These are phyloP conservation scores for Monopterus albus DNA, from an alignment of 2,113 vertebrate species.

Conservation along the genomic window DNA sequence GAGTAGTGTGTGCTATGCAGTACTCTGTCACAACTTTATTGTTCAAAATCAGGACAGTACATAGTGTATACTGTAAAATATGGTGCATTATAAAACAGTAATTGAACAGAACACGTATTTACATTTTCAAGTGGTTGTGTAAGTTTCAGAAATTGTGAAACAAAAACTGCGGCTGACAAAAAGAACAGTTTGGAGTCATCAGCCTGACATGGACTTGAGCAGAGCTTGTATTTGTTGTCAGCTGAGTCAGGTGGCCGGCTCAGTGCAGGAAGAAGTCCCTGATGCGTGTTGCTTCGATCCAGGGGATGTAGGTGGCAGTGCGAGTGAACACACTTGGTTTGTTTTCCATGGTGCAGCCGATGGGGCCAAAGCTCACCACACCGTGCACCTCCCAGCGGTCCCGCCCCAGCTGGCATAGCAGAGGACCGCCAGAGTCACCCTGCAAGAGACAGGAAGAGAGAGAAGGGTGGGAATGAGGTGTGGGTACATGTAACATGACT, in stretches of 20 bases:
- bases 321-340: slow-evolving; percentile 89
- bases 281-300: slow-evolving; percentile 88
- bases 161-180: not conserved
- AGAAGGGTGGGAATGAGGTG: not conserved
- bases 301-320: slow-evolving; percentile 84
- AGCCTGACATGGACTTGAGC: slow-evolving; percentile 2
- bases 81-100: slow-evolving; percentile 14
- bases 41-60: not conserved
- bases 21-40: not conserved
- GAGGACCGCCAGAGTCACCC: slow-evolving; percentile 87
- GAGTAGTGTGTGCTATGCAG: not conserved
- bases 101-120: slow-evolving; percentile 40
- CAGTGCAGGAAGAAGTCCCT: slow-evolving; percentile 87
- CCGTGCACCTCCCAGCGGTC: slow-evolving; percentile 90
- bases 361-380: slow-evolving; percentile 88
- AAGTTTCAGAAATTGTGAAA: not conserved
- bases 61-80: not conserved
- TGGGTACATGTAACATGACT: too few relatives aligned
- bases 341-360: slow-evolving; percentile 87
- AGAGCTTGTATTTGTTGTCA: slow-evolving; percentile 31
- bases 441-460: slow-evolving; percentile 22
- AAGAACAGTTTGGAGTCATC: not conserved
- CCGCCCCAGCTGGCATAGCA: slow-evolving; percentile 82
- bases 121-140: slow-evolving; percentile 12
- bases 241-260: slow-evolving; percentile 18